Conservation (phyloP, 2,888 invertebrate genomes). For the Litoditis marina region DNA sequence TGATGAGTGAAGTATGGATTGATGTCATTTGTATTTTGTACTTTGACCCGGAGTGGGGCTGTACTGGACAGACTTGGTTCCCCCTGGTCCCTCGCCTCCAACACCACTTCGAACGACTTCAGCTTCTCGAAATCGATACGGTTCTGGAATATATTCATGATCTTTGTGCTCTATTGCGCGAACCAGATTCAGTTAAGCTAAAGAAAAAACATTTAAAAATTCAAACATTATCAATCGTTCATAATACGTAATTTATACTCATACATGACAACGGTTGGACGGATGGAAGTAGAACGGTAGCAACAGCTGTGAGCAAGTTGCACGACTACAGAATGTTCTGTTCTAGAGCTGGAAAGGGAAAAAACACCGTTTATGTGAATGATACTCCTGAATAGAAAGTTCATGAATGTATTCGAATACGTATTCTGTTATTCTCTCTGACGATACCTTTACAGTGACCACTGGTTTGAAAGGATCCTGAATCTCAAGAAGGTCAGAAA, state of each 20-base stretch:
- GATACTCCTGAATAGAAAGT: no score
- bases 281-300: not conserved
- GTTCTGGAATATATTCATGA: conserved; percentile 21
- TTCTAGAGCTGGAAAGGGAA: no score
- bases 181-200: no score
- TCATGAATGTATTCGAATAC: not conserved
- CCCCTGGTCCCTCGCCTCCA: conserved; percentile 52
- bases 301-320: no score
- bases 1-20: conserved; percentile 49
- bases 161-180: no score
- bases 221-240: no score
- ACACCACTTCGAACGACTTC: conserved; percentile 47
- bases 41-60: conserved; percentile 46
- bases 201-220: no score
- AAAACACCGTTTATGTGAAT: no score
- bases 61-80: conserved; percentile 38
- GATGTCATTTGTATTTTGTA: conserved; percentile 53
- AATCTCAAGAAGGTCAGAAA: conserved; percentile 46
- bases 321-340: no score
- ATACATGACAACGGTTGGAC: not conserved
- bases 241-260: no score
- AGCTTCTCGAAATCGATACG: conserved; percentile 55
- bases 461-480: conserved; percentile 51
- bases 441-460: conserved; percentile 44
- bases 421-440: no score